Conservation (phyloP, 2,888 invertebrate genomes). For the Antheraea yamamai region DNA sequence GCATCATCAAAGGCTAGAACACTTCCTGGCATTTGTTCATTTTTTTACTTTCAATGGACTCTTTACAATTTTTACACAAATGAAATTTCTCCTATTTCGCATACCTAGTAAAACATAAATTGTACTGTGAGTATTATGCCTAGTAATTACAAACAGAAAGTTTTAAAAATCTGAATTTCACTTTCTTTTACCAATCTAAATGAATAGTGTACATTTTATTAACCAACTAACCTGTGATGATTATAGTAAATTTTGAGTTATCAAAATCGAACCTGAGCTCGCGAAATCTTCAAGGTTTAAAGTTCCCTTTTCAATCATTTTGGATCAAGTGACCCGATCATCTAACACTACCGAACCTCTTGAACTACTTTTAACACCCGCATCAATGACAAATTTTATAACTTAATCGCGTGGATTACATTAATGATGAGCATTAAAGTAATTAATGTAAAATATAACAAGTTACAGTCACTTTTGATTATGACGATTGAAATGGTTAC, state of each 20-base stretch:
- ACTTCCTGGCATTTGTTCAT: neutral
- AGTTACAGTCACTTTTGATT: conserved; percentile 48
- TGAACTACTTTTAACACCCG: neutral
- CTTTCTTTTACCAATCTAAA: neutral
- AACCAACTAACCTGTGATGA: neutral
- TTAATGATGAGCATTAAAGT: no score
- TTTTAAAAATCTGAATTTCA: neutral
- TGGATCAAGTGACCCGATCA: neutral
- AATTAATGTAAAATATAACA: conserved; percentile 27
- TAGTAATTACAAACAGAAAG: neutral
- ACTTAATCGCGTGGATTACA: no score
- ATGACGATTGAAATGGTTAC: conserved; percentile 52
- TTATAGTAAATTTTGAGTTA: neutral
- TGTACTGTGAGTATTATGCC: neutral
- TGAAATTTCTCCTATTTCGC: neutral
- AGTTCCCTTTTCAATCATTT: neutral
- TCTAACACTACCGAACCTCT: neutral
- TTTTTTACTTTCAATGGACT: neutral
- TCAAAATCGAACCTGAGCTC: neutral
- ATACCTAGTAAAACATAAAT: neutral
- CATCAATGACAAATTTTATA: neutral
- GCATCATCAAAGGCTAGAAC: neutral
- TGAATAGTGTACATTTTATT: neutral
- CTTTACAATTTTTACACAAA: neutral
- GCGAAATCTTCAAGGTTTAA: neutral